Conservation (phyloP, 2,797 vertebrate genomes). For the Carcharodon carcharias region DNA sequence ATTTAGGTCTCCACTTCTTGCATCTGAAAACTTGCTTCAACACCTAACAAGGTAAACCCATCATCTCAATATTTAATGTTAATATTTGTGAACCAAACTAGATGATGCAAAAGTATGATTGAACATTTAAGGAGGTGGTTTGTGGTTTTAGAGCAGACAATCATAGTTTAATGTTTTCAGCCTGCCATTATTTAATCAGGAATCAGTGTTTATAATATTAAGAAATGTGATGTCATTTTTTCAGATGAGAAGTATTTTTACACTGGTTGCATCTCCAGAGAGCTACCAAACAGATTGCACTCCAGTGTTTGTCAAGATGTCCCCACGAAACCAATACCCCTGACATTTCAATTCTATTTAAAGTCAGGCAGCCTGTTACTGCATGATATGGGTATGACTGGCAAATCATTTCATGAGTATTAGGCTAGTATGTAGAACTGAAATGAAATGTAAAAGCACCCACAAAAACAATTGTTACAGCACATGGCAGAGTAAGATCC, state of each 20-base stretch:
- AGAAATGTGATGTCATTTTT: neutral
- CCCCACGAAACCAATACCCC: neutral
- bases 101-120: no score
- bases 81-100: neutral
- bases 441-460: neutral
- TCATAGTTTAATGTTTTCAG: no score
- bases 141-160: no score
- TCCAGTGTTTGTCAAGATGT: neutral
- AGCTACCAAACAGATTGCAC: neutral
- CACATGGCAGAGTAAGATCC: neutral
- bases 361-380: neutral
- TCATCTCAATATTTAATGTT: neutral
- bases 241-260: neutral
- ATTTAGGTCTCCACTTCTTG: neutral
- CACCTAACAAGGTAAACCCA: neutral
- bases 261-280: neutral
- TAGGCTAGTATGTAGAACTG: neutral
- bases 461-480: neutral
- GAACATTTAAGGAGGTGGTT: no score
- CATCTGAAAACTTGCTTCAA: neutral
- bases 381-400: neutral
- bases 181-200: neutral
- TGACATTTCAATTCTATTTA: neutral
- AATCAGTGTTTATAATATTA: neutral
- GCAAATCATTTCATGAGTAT: neutral